Base-by-base conservation (phyloP, 2,113 vertebrate species). In the cattle (Bos taurus) region DNA sequence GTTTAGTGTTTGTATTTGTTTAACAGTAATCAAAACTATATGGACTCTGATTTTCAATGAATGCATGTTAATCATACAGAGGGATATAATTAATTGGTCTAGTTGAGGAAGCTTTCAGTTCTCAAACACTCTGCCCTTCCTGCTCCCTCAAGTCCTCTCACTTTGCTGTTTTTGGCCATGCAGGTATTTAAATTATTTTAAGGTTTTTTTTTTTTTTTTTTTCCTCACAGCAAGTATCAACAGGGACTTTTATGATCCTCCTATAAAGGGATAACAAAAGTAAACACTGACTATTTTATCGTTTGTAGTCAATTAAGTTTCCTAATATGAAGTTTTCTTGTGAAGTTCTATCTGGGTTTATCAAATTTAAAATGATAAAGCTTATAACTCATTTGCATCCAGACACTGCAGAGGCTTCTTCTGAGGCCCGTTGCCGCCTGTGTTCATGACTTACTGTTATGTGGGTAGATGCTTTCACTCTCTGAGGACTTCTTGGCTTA, bases 1-100 rank as follows among this genome's bases (percentile, higher is more conserved):
- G 94, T 60, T 92, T 94, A 88, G 97, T 98, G 60, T 40, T 83
- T 87, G 28, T 46, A 97, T 98, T 84, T 97, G n/a, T 59, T 97
- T 90, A 97, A 60, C 40, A 87, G 14, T 86, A 59, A 86, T 88
- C 88, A 95, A 93, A 94, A 87, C 93, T 83, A 91, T 43, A 92
- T 86, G 54, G 43, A 85, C 92, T 96, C 90, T 78, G n/a, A 95
- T 91, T 91, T 94, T 92, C 88, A 90, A 26, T 48, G 19, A 90
- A 92, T 88, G 13, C 46, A 21, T 67, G 10, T 90, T 91, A 91
- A 94, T 52, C 54, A 48, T 50, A 84, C 17, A 92, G 84, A 97
- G 80, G 93, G 60, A 10, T 67, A 26, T 87, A 88, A 87, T 92
- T 89, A 86, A 97, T 90, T 92, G 57, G 30, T 64, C 48, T 84